Conservation (phyloP, 1,140 invertebrate genomes). For the Portunus trituberculatus region DNA sequence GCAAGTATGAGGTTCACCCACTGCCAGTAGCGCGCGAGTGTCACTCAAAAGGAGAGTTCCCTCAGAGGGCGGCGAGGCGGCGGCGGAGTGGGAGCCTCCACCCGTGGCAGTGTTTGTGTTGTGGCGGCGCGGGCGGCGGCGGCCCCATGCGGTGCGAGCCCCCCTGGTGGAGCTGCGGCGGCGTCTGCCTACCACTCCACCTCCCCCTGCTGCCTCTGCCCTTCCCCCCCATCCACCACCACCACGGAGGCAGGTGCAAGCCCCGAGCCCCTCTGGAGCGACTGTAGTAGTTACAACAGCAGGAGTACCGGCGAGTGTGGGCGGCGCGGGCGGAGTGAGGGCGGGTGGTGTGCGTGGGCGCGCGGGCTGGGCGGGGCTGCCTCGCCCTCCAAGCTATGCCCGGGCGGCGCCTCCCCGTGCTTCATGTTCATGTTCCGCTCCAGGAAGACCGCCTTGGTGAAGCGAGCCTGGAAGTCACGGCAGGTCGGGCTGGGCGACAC, state of each 20-base stretch:
- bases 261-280: conserved; percentile 58
- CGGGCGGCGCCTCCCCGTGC: conserved; percentile 69
- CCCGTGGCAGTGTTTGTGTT: conserved; percentile 60
- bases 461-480: conserved; percentile 67
- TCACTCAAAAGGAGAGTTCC: conserved; percentile 4
- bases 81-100: conserved; percentile 15
- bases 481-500: conserved; percentile 44
- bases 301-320: conserved; percentile 55
- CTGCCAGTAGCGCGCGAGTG: conserved; percentile 54
- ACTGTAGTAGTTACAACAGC: conserved; percentile 53
- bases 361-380: conserved; percentile 73
- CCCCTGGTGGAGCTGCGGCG: conserved; percentile 75
- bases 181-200: conserved; percentile 67
- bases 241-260: conserved; percentile 69
- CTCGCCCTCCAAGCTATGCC: conserved; percentile 75
- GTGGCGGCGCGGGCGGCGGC: conserved; percentile 39
- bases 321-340: conserved; percentile 62
- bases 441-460: conserved; percentile 71
- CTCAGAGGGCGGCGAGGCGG: background rate
- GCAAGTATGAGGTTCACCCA: conserved; percentile 32
- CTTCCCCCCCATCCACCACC: conserved; percentile 59
- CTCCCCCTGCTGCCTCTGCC: conserved; percentile 49
- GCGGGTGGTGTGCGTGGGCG: conserved; percentile 74
- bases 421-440: conserved; percentile 74
- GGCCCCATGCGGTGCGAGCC: conserved; percentile 74